Evolutionary conservation across 2,888 invertebrate genomes (phyloP), one percentile per base, ranked within the genome.

Genomic region (Andrena bucephala): DNA sequence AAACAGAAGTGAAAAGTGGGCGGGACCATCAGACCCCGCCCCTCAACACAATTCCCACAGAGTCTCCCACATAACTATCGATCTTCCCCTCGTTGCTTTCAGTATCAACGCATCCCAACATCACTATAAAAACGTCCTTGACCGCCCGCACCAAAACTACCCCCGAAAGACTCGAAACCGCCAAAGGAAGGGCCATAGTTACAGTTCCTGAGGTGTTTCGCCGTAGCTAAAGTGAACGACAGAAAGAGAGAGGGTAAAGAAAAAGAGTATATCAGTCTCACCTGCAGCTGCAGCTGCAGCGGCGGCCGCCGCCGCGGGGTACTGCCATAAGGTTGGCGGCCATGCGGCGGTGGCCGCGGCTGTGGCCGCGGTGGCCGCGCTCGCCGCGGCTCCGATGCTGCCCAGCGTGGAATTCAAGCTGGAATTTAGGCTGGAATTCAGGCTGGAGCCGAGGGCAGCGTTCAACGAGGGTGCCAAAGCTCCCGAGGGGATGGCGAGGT

Each of bases 241-340:
- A 31, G 48, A 42, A 36, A 31, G 31, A 10, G 60, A 10, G 60
- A 16, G 31, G 2, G 60, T 10, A 7, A 52, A 54, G 10, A 20
- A 50, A 59, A 54, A 62, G 20, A 4, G 27, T 10, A 50, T 33
- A 57, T 20, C 3, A 48, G 65, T 70, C 83, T 85, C 70, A 89
- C 89, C 89, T 89, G 90, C 90, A 77, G 90, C 90, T 69, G 89
- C 86, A 73, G 86, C 83, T 60, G 86, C 86, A 74, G 85, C 85
- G 59, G 86, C 86, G 74, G 86, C 90, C 67, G 91, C 90, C 65
- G 90, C 88, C 78, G 90, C 92, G 89, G 97, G 94, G 90, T 97
- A 97, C 95, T 97, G 93, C 94, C 97, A 97, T 93, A 97, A 95
- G 76, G 97, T 96, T 72, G 89, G 95, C 85, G 94, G 94, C 92